phyloP scores from a whole-genome alignment of 2,113 vertebrate genomes.

The Syrmaticus mikado region DNA sequence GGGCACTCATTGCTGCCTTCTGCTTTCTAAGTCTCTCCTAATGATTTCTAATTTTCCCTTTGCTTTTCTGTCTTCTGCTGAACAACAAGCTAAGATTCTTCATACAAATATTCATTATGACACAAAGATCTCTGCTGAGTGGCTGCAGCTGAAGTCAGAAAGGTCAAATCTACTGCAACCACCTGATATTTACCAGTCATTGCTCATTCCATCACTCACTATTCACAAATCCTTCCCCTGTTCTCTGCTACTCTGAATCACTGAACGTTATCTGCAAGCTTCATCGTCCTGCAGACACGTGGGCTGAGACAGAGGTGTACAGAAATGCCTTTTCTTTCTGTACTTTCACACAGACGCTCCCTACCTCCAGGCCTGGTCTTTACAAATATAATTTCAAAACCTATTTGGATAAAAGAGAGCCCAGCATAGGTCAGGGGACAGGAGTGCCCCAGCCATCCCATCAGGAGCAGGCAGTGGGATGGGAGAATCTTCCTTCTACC shows the following conservation, averaged over 20 bases:
- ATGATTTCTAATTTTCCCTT: not conserved
- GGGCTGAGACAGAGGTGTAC: not conserved
- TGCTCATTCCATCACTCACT: not conserved
- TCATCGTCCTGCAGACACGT: not conserved
- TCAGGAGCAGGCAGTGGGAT: not conserved
- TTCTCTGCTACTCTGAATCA: not conserved
- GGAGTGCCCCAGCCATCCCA: not conserved
- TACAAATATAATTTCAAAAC: not conserved
- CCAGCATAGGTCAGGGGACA: not conserved
- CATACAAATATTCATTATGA: not conserved
- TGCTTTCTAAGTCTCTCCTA: not conserved
- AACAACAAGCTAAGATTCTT: not conserved
- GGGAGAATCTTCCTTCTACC: not conserved
- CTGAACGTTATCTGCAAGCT: not conserved
- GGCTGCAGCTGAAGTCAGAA: not conserved
- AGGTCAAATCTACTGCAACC: not conserved
- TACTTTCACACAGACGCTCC: not conserved
- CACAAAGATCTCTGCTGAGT: not conserved
- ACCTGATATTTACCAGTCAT: not conserved
- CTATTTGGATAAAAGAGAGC: not conserved
- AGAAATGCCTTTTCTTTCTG: not conserved
- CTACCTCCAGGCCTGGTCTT: not conserved
- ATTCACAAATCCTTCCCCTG: not conserved
- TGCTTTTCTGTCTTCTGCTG: not conserved
- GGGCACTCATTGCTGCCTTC: not conserved